Evolutionary conservation across 2,797 vertebrate species (phyloP).

Genomic region (Dicrostonyx torquatus): DNA sequence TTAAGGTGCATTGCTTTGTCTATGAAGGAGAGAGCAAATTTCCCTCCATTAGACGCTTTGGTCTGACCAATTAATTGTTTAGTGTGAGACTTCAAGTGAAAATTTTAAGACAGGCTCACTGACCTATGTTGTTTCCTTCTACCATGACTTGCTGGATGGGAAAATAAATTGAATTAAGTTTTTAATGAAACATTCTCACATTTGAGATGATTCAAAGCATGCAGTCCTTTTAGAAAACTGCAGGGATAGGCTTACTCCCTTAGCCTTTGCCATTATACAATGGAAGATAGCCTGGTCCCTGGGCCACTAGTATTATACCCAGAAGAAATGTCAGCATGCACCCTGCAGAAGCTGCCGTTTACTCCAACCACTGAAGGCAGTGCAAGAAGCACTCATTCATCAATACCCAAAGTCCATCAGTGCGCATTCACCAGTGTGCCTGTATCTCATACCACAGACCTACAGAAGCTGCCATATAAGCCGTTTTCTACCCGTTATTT

Average conservation of each 20-base stretch:
- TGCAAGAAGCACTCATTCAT: background rate
- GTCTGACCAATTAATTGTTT: background rate
- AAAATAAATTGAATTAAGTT: background rate
- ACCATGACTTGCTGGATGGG: background rate
- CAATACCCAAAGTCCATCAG: background rate
- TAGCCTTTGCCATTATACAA: background rate
- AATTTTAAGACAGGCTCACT: background rate
- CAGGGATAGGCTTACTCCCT: background rate
- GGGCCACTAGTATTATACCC: background rate
- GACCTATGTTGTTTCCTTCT: background rate
- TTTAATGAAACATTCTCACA: background rate
- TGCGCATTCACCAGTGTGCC: background rate
- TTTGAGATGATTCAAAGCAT: background rate
- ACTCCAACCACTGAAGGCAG: background rate
- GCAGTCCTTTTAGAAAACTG: background rate
- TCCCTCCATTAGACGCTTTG: background rate
- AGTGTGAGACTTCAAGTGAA: background rate
- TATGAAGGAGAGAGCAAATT: background rate
- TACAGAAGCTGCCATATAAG: constrained; percentile 47
- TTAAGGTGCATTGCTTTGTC: background rate
- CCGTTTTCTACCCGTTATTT: constrained; percentile 51
- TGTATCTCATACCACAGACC: background rate
- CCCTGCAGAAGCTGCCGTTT: background rate
- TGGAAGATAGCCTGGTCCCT: background rate
- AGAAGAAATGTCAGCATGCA: background rate